Base-by-base conservation (phyloP, 2,797 vertebrate species). In the Falco biarmicus region DNA sequence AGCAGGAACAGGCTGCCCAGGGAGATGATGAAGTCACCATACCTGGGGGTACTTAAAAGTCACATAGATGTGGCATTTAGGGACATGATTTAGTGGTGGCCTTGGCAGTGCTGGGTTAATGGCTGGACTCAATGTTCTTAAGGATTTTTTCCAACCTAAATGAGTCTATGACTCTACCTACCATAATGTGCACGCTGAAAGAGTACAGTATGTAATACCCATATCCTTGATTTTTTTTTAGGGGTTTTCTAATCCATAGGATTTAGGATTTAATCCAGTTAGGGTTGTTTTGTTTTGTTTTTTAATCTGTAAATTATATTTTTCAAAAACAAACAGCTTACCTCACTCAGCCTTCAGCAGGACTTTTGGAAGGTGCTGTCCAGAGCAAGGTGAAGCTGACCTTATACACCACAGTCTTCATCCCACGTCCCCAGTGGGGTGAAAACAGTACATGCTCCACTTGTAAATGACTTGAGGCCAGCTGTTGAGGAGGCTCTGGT, bases 341-440 rank as follows among this genome's bases (percentile, higher is more conserved):
- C 10, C 47, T 15, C 9, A 5, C 61, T 37, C 29, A 10, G 45
- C 53, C 51, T 45, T 48, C n/a, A 59, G 47, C 47, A 6, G 31
- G 24, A 28, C 31, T 17, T 2, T 11, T 3, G 32, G 19, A 60
- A 48, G 24, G 28, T 15, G 28, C 61, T 32, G 24, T 17, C 17
- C 5, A 1, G 13, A 29, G 28, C 43, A 28, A 32, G 59, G 11
- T 3, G 59, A 34, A 25, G 51, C 39, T 48, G 24, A n/a, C 41
- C 29, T 37, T 8, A 16, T 39, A 12, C 13, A 0, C 37, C 54
- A 47, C 3, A 3, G 3, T 5, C 39, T 39, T 25, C 37, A 21
- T 14, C 43, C 21, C 39, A 14, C 19, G 8, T 24, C 56, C 64
- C 39, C 39, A 32, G 21, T 1, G 15, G 48, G n/a, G 19, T 17